Percentiles rank a stretch among this genome's conserved stretches.
phyloP scores from a whole-genome alignment of 2,113 vertebrate species.

The Aptenodytes patagonicus region DNA sequence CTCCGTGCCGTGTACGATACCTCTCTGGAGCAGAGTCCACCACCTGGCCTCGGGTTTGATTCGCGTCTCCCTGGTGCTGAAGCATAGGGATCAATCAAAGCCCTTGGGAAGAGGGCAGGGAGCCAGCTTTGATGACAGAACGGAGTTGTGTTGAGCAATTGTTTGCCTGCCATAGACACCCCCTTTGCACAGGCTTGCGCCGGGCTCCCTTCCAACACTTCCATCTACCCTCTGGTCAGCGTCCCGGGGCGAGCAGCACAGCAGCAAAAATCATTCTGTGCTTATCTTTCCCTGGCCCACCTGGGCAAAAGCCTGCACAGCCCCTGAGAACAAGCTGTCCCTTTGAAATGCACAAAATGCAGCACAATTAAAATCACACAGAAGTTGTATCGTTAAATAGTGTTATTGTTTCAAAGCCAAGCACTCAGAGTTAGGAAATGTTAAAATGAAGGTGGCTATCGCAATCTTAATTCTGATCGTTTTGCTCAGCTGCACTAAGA shows the following conservation, averaged over 20 bases:
- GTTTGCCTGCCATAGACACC: background rate
- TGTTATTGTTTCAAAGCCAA: background rate
- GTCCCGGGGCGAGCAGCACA: fast-evolving
- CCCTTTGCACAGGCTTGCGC: background rate
- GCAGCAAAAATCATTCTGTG: fast-evolving
- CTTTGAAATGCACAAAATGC: background rate
- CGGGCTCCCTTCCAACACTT: background rate
- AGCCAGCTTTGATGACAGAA: background rate
- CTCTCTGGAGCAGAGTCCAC: background rate
- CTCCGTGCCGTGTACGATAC: fast-evolving
- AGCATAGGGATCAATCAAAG: background rate
- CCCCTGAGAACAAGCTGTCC: background rate
- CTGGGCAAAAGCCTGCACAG: background rate
- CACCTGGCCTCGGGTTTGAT: background rate
- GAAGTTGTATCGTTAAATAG: background rate
- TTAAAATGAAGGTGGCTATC: background rate
- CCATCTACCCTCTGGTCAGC: background rate
- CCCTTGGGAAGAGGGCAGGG: background rate
- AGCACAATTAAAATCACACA: background rate
- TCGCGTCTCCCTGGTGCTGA: background rate
- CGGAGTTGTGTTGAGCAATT: background rate
- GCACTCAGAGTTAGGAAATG: background rate
- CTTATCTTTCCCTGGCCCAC: no score
- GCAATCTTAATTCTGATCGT: background rate
- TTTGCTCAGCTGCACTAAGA: background rate